Percentiles rank a stretch among this genome's conserved stretches.
These are phyloP conservation scores for Chionis minor DNA, from an alignment of 2,113 vertebrate species.

Conservation along the genomic window DNA sequence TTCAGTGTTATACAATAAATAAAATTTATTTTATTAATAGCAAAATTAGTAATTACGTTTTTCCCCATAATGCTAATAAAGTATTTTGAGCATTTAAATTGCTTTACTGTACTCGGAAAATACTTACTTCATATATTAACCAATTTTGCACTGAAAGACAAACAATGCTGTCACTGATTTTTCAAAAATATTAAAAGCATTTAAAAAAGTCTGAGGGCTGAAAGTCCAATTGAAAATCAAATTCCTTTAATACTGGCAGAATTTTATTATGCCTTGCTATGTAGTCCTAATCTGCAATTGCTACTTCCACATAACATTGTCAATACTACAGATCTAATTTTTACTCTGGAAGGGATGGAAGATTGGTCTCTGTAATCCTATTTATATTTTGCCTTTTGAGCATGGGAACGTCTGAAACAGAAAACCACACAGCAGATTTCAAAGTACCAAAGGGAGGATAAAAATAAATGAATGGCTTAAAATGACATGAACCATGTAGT, in stretches of 20 bases:
- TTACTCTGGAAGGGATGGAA: not conserved
- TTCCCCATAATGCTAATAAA: not conserved
- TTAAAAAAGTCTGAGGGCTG: not conserved
- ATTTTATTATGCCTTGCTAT: not conserved
- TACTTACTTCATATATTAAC: not conserved
- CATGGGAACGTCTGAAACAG: not conserved
- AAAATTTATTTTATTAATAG: not conserved
- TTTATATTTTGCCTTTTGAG: not conserved
- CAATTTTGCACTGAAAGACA: not conserved
- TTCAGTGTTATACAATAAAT: not conserved
- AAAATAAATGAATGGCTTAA: not conserved
- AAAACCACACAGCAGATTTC: not conserved
- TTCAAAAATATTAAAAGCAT: not conserved
- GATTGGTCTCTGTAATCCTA: not conserved
- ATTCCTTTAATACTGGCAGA: not conserved
- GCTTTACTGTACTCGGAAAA: not conserved
- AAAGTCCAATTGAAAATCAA: not conserved
- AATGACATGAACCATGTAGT: rapidly evolving
- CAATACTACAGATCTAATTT: not conserved
- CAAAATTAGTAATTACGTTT: not conserved
- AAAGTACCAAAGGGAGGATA: not conserved
- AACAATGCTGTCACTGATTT: not conserved
- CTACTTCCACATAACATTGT: not conserved
- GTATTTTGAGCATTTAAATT: not conserved
- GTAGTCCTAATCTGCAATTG: not conserved